Base-by-base conservation (phyloP, 2,888 invertebrate species). In the Spicauda simplicius region DNA sequence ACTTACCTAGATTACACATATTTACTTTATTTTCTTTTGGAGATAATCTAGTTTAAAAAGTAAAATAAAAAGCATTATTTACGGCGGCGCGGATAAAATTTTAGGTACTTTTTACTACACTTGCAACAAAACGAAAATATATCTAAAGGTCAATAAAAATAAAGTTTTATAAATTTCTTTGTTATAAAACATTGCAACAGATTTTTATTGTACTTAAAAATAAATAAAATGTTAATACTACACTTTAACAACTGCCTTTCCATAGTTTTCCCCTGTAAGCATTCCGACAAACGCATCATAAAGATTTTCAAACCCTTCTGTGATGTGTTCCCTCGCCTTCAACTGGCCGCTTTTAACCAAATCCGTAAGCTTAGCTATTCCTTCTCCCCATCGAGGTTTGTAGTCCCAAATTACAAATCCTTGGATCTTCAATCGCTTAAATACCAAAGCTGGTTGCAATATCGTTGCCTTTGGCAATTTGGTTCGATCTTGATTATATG, bases 281-380 rank as follows among this genome's bases (percentile, higher is more conserved):
- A 96, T 94, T 19, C 94, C 95, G 52, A 94, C 82, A 73, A 97
- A 96, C 4, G 96, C 96, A 58, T 95, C 91, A 41, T 94, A 95
- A 81, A 95, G 88, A 59, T 96, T 95, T 63, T 96, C 95, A 77
- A 96, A 96, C 5, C 96, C 96, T 70, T 95, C 93, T 0, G 95
- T 95, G 0, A 95, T 81, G 1, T 96, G 95, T 84, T 97, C 97
- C 37, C 86, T 88, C 64, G 94, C 94, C 73, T 94, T 93, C 19
- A 97, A 75, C 81, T 96, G 95, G n/a, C 96, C 96, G 84, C 94
- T 94, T 45, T 90, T 86, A 33, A 33, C 33, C 6, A 33, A 33
- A 1, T 33, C 8, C 33, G 90, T 74, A 72, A 96, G 93, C 72
- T 95, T 91, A 2, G 83, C 75, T 30, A 95, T 90, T 0, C 95